Evolutionary conservation across 2,888 invertebrate species (phyloP), one percentile per base, ranked within the genome.

Genomic region (Pheosia tremula): DNA sequence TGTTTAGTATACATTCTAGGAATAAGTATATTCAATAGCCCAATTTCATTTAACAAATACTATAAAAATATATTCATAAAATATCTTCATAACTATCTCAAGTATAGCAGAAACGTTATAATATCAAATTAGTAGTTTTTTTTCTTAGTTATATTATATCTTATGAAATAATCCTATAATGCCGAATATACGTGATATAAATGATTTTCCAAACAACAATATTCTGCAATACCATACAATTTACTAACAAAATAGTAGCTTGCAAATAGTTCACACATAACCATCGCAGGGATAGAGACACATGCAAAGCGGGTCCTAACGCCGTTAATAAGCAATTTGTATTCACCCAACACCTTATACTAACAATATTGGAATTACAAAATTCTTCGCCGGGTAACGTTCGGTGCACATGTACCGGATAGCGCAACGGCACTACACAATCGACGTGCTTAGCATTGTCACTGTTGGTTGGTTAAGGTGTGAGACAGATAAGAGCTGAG

Each of bases 361-460:
- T 24, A 50, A 50, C 24, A 50, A 50, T 50, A 50, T 50, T 50
- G 24, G 50, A 50, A 50, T 50, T 24, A 50, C 50, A 50, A 50
- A 50, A 50, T 7, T 50, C 49, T 24, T 24, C 24, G 24, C 1
- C 13, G 24, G 8, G 50, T 24, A 13, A 50, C 50, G 50, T 24
- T 50, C 8, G 50, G 50, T 50, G 8, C 50, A 50, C 50, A 50
- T 50, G 50, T 24, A 50, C 50, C 50, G 50, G 24, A 24, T 50
- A 50, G 24, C 50, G 24, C 47, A n/a, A 2, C 47, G n/a, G 11
- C 0, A n/a, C 43, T 9, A 47, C n/a, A 47, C 47, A 47, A 11
- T 47, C 5, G 47, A 47, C 8, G 47, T 3, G 47, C n/a, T 45
- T 47, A 47, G 47, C 47, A 47, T 47, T 47, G n/a, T 47, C 47